Evolutionary conservation across 2,888 invertebrate genomes (phyloP), one percentile per base, ranked within the genome.

Genomic region (Argyra leucocephala): DNA sequence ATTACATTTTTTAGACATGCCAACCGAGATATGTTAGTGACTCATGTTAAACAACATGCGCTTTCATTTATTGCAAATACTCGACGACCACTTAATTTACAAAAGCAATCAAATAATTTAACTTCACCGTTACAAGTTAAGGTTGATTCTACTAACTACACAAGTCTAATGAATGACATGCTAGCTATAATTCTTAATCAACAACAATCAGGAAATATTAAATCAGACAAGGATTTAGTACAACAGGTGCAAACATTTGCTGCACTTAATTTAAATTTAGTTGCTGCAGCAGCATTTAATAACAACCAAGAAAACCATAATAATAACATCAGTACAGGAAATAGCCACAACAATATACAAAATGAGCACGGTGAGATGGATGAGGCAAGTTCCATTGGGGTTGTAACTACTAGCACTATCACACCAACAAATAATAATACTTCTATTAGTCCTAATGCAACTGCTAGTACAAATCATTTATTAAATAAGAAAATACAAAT

Each of bases 1-100:
- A 4, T 21, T 9, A 57, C n/a, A 36, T 65, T 12, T 58, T 64
- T 31, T 31, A 31, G 31, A 31, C 31, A 31, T 31, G 31, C 31
- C 12, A 86, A 84, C 72, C 83, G 86, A 63, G 86, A 87, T 65
- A 83, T 85, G 23, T 84, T 88, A 2, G 77, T 88, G 69, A 81
- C 82, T 21, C 89, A 89, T 71, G 87, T 88, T 1, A 86, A 86
- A 71, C 62, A 62, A 3, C 62, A 62, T 22, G n/a, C 48, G 3
- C 9, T 12, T 3, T 63, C 66, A 69, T 18, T 18, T 48, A 18
- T 48, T 15, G 9, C n/a, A 48, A 48, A 48, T 31, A 31, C 5
- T 5, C 68, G 67, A 48, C 65, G 66, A 74, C 31, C 18, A 31
- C 26, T 26, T 9, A 5, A 71, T 12, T 63, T 63, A 12, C 64